Base-by-base conservation (phyloP, 1,140 invertebrate genomes). In the Oncopodura yosiiana region DNA sequence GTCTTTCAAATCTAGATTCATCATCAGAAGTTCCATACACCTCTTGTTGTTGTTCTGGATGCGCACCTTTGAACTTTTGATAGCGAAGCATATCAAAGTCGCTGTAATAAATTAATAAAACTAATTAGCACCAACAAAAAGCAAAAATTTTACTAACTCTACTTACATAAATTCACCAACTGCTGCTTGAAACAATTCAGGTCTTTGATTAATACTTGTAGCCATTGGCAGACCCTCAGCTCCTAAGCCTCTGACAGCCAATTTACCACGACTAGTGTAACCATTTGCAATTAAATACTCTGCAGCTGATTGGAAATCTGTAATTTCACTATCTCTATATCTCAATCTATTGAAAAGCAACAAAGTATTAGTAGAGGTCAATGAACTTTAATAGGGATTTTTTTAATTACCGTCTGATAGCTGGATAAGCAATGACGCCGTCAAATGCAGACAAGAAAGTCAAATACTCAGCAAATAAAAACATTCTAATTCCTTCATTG, bases 191-290 rank as follows among this genome's bases (percentile, higher is more conserved):
- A 77, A 82, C 24, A 83, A 67, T 46, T 81, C 78, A 23, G 80
- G 81, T 55, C 76, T 68, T 63, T 82, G 80, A 65, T 82, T 81
- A 8, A 72, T 65, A 44, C 67, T 67, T 2, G 79, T 79, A 3
- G 71, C 77, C 9, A 82, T 76, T 23, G 82, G 62, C 11, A 82
- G 63, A 2, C 80, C 80, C 68, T 82, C 81, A 9, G 78, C 80
- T n/a, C 75, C 78, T 49, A 80, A 81, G 59, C 77, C 71, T 54
- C 81, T 80, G 8, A 68, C 67, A 18, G 82, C 72, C 72, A 69
- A 73, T 48, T 69, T 62, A 21, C 67, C 59, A 24, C 26, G 19
- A 9, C 42, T 65, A 0, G 78, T 80, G 65, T 79, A 81, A 41
- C 74, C 74, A 32, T 78, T 66, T 23, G 71, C 56, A 38, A 80